Percentiles rank a stretch among this genome's conserved stretches.
These are phyloP conservation scores for Scomberomorus guttatus DNA, from an alignment of 2,797 vertebrate genomes.

Conservation along the genomic window DNA sequence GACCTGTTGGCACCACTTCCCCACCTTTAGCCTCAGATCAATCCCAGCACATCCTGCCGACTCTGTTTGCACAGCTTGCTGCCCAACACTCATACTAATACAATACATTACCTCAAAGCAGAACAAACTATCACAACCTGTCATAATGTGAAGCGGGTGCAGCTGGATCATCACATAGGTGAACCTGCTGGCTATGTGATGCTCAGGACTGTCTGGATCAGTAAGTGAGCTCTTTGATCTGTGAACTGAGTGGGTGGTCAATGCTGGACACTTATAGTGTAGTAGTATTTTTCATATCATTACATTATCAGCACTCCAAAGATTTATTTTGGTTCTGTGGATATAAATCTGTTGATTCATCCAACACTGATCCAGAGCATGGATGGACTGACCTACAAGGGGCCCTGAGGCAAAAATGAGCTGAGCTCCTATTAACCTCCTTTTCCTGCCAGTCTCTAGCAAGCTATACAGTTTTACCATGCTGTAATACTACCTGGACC, in stretches of 20 bases:
- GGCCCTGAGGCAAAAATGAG: not conserved
- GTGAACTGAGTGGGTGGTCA: slow-evolving; percentile 11
- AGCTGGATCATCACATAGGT: slow-evolving; percentile 49
- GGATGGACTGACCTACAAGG: not conserved
- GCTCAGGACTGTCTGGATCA: slow-evolving; percentile 9
- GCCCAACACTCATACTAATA: slow-evolving; percentile 72
- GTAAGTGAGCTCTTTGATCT: slow-evolving; percentile 2
- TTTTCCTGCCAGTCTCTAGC: not conserved
- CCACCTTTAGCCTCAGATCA: slow-evolving; percentile 79
- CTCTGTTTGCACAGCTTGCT: slow-evolving; percentile 84
- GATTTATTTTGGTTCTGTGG: not conserved
- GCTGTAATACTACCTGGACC: not conserved
- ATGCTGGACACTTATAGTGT: not conserved
- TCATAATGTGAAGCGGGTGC: slow-evolving; percentile 48
- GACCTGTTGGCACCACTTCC: slow-evolving; percentile 80
- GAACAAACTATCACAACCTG: slow-evolving; percentile 63
- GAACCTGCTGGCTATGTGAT: slow-evolving; percentile 13
- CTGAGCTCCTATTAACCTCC: not conserved
- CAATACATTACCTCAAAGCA: slow-evolving; percentile 73
- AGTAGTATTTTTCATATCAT: not conserved
- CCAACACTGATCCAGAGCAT: not conserved
- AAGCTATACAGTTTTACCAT: not conserved
- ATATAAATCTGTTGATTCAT: not conserved
- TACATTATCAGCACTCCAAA: not conserved
- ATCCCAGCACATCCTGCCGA: slow-evolving; percentile 64